phyloP scores from a whole-genome alignment of 2,797 vertebrate species.

The Eurystomus glaucurus region DNA sequence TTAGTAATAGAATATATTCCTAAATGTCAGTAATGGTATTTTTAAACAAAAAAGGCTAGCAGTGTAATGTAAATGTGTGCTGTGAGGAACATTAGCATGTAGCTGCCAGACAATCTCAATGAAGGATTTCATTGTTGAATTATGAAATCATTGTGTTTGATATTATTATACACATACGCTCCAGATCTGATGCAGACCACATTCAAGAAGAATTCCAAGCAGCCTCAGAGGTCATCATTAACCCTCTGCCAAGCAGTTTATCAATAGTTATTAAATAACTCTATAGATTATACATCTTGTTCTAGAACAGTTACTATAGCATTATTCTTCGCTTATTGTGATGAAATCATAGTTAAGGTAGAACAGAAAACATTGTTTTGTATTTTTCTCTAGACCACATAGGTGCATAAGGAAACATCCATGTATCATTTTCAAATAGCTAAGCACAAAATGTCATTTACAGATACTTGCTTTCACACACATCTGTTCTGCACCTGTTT shows the following conservation, averaged over 20 bases:
- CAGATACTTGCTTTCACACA: neutral
- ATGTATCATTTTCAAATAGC: neutral
- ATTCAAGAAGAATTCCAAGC: slow-evolving; percentile 24
- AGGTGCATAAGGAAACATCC: neutral
- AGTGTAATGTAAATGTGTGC: neutral
- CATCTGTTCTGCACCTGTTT: neutral
- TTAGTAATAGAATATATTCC: slow-evolving; percentile 31
- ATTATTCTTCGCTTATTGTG: neutral
- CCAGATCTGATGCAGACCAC: neutral
- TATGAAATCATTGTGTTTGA: slow-evolving; percentile 42
- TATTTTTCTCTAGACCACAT: neutral
- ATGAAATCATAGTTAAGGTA: neutral
- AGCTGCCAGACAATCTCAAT: slow-evolving; percentile 17
- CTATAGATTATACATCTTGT: neutral
- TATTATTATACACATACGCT: neutral
- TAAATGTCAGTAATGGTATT: slow-evolving; percentile 51
- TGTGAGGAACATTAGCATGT: neutral
- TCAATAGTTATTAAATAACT: neutral
- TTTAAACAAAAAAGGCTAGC: slow-evolving; percentile 48
- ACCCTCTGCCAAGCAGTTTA: neutral
- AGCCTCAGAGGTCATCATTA: neutral
- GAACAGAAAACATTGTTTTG: neutral
- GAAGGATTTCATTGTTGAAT: slow-evolving; percentile 16
- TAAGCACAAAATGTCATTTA: neutral
- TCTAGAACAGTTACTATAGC: neutral